A percentile compares a stretch with the other conserved stretches of the same genome.
Conservation (phyloP, 2,113 vertebrate species). For the Oncorhynchus keta region DNA sequence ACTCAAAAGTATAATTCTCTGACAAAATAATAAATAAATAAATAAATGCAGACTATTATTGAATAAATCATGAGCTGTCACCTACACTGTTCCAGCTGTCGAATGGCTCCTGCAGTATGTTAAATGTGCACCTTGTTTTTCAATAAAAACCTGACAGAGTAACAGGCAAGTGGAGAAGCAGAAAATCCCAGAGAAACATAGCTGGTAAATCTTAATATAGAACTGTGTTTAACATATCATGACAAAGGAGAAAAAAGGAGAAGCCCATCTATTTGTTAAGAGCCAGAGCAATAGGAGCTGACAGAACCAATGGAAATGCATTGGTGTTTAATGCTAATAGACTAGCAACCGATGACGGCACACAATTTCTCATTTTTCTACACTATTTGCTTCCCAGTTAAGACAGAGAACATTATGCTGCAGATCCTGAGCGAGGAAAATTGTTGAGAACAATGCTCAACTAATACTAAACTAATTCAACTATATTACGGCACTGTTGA, state of each 20-base stretch:
- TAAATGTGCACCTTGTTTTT: conserved; percentile 14
- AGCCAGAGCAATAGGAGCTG: conserved; percentile 52
- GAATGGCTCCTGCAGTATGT: neutral
- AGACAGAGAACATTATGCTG: conserved; percentile 41
- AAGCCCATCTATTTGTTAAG: conserved; percentile 31
- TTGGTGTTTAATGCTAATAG: conserved; percentile 56
- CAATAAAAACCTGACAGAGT: conserved; percentile 28
- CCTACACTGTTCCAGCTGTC: conserved; percentile 5
- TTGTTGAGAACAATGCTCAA: conserved; percentile 27
- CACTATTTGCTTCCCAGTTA: conserved; percentile 53
- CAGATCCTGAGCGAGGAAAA: conserved; percentile 23
- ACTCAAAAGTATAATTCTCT: conserved; percentile 31
- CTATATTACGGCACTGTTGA: conserved; percentile 33
- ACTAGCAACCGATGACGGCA: conserved; percentile 47
- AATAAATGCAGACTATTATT: conserved; percentile 35
- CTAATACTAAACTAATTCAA: neutral
- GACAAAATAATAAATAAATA: conserved; percentile 46
- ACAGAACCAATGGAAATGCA: conserved; percentile 57
- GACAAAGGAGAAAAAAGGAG: conserved; percentile 1
- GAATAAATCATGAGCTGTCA: conserved; percentile 47
- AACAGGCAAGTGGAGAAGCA: conserved; percentile 34
- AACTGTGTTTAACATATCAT: conserved; percentile 31
- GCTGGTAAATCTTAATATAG: conserved; percentile 45
- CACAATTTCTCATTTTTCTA: conserved; percentile 51
- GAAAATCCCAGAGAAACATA: conserved; percentile 40